Conservation (phyloP, 2,888 invertebrate genomes). For the Muschampia plurimacula region DNA sequence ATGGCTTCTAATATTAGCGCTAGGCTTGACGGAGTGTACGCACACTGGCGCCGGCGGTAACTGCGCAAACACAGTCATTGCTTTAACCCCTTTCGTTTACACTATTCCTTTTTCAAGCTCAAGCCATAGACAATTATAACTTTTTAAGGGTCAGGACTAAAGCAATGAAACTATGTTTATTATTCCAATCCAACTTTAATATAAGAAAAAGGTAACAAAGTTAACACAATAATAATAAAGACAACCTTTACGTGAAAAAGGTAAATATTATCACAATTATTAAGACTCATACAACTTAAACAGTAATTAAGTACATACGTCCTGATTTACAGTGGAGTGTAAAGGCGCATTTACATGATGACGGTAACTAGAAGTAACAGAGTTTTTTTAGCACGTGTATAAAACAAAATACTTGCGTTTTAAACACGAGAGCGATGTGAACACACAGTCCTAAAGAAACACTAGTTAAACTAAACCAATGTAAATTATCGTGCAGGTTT, state of each 20-base stretch:
- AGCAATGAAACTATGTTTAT: conserved; percentile 79
- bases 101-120: conserved; percentile 29
- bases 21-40: conserved; percentile 28
- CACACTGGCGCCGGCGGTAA: conserved; percentile 44
- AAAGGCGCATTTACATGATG: conserved; percentile 16
- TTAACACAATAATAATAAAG: conserved; percentile 34
- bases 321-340: conserved; percentile 7
- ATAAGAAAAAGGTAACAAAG: conserved; percentile 36
- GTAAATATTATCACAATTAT: conserved; percentile 35
- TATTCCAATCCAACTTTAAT: conserved; percentile 61
- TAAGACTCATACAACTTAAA: conserved; percentile 27
- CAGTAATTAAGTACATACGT: conserved; percentile 35
- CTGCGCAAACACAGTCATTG: conserved; percentile 70
- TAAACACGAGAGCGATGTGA: conserved; percentile 1
- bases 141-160: conserved; percentile 68
- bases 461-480: background rate
- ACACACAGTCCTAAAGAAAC: conserved; percentile 16
- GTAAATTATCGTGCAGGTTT: conserved; percentile 6
- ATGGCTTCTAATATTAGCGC: conserved; percentile 45
- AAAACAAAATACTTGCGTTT: background rate
- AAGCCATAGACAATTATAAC: conserved; percentile 22
- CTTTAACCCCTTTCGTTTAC: conserved; percentile 69
- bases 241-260: conserved; percentile 24
- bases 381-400: conserved; percentile 23
- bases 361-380: conserved; percentile 22